Conservation (phyloP, 1,140 invertebrate genomes). For the Heliothis subflexa region DNA sequence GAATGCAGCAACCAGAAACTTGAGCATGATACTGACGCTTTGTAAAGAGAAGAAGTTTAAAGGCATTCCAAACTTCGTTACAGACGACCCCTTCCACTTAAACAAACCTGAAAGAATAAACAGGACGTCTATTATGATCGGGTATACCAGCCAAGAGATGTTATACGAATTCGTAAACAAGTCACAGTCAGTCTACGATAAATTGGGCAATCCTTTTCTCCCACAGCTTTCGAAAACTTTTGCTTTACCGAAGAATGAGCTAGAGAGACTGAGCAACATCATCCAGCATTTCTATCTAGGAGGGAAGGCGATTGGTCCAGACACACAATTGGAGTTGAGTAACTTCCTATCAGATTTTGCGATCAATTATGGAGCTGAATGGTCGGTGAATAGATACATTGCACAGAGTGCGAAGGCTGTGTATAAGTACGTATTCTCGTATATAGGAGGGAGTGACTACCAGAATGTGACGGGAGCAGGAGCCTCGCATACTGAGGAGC, state of each 20-base stretch:
- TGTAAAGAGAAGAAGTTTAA: constrained; percentile 52
- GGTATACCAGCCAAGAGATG: constrained; percentile 57
- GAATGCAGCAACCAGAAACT: constrained; percentile 27
- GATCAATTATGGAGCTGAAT: constrained; percentile 48
- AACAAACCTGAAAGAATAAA: constrained; percentile 34
- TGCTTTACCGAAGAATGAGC: constrained; percentile 25
- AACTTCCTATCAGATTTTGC: constrained; percentile 53
- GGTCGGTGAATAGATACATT: constrained; percentile 48
- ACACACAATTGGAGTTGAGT: constrained; percentile 40
- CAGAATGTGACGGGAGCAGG: constrained; percentile 51
- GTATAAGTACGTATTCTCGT: constrained; percentile 59
- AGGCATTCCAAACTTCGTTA: constrained; percentile 48
- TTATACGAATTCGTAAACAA: constrained; percentile 42
- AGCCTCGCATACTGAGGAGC: constrained; percentile 54
- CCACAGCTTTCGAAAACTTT: constrained; percentile 50
- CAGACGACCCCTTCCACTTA: constrained; percentile 44
- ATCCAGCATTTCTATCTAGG: constrained; percentile 54
- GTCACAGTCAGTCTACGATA: constrained; percentile 25
- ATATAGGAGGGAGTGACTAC: constrained; percentile 49
- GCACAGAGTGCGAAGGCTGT: constrained; percentile 40
- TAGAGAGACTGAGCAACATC: constrained; percentile 20
- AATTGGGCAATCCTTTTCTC: constrained; percentile 32
- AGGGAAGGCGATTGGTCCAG: constrained; percentile 32
- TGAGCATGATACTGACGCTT: constrained; percentile 33
- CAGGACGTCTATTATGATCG: constrained; percentile 50